Base-by-base conservation (phyloP, 1,140 invertebrate species). In the Octopus sinensis region DNA sequence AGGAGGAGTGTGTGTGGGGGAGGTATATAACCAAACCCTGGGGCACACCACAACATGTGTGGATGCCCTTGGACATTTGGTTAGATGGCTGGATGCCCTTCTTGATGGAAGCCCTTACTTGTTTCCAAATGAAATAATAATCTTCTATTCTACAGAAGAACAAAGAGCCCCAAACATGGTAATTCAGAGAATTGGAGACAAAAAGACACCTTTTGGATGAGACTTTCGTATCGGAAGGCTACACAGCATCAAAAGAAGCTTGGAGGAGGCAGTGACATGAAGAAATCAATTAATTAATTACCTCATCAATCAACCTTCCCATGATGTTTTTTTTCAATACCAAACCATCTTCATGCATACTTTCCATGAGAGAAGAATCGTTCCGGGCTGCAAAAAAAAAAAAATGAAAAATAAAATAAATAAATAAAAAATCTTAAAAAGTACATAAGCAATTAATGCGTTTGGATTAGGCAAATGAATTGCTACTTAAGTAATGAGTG, bases 311-410 rank as follows among this genome's bases (percentile, higher is more conserved):
- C 85, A 93, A 91, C 75, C 93, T 92, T 83, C 91, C 92, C 52
- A 94, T 85, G 54, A 93, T 92, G 90, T 93, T 95, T 82, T 93
- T 94, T 91, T 97, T 98, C 87, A 98, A 93, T 80, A 94, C 94
- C 23, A 98, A 92, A 9, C 96, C 97, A 91, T 96, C 96, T 88
- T 97, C 96, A 87, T 94, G 93, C 96, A 98, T 97, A 88, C 96
- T 95, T 85, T 95, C 94, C 88, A 97, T 94, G 71, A 98, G 89
- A 52, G 94, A 94, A 71, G 95, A 93, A 53, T 95, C 94, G 83
- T 93, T 91, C 56, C 86, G 85, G 23, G 89, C 90, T 89, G 84
- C 17, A 77, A 71, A 83, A 79, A 83, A 43, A 84, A 73, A 43
- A 43, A n/a, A n/a, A n/a, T n/a, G n/a, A n/a, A n/a, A n/a, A n/a